A percentile compares a stretch with the other conserved stretches of the same genome.
Conservation (phyloP, 2,113 vertebrate genomes). For the Bufo bufo region DNA sequence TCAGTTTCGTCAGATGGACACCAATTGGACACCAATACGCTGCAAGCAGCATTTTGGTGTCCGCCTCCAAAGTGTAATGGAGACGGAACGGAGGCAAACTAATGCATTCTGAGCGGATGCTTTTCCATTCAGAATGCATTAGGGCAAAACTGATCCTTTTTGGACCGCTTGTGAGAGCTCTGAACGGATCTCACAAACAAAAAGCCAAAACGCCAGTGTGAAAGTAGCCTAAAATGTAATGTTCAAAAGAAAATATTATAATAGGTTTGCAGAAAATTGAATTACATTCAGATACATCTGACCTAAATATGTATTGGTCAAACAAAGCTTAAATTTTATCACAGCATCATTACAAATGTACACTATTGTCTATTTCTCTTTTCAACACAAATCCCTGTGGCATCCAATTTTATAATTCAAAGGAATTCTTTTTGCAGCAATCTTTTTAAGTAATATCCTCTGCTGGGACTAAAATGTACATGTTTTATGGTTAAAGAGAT, state of each 20-base stretch:
- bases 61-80: too few species aligned
- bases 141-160: too few species aligned
- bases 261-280: not conserved
- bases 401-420: constrained; percentile 17
- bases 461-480: not conserved
- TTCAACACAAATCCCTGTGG: not conserved
- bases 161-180: too few species aligned
- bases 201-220: too few species aligned
- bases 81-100: too few species aligned
- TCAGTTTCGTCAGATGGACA: too few species aligned
- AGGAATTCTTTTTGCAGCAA: not conserved
- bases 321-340: not conserved
- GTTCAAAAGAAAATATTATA: not conserved
- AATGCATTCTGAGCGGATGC: too few species aligned
- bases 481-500: not conserved
- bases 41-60: too few species aligned
- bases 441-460: not conserved
- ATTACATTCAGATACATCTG: not conserved
- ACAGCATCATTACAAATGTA: not conserved
- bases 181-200: too few species aligned
- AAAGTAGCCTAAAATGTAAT: not conserved
- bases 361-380: not conserved
- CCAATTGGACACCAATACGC: too few species aligned
- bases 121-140: too few species aligned
- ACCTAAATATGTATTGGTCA: not conserved